A percentile compares a stretch with the other conserved stretches of the same genome.
Conservation (phyloP, 92 coral and sea anemone genomes). For the Galaxea fascicularis region DNA sequence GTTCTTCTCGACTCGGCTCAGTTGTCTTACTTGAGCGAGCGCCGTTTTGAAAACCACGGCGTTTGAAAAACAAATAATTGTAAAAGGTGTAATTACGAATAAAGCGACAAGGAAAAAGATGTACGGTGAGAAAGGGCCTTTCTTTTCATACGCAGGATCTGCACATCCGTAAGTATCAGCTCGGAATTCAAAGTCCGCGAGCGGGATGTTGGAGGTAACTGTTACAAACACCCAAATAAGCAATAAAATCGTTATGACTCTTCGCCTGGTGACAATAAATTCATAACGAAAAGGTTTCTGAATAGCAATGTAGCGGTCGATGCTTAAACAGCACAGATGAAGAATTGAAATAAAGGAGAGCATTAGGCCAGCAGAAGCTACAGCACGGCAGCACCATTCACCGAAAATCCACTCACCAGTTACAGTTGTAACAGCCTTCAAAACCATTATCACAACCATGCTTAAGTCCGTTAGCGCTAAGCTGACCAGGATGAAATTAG, state of each 20-base stretch:
- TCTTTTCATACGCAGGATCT: not conserved
- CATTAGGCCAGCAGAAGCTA: conserved; percentile 77
- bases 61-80: conserved; percentile 73
- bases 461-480: conserved; percentile 84
- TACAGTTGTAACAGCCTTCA: conserved; percentile 80
- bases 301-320: conserved; percentile 92
- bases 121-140: conserved; percentile 33
- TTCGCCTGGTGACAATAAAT: conserved; percentile 64
- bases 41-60: conserved; percentile 84
- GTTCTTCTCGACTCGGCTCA: conserved; percentile 68
- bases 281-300: conserved; percentile 80
- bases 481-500: conserved; percentile 81
- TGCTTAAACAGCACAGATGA: conserved; percentile 85
- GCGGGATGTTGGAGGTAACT: conserved; percentile 72
- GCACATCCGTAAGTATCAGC: conserved; percentile 88
- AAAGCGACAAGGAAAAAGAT: conserved; percentile 65
- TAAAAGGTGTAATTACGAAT: conserved; percentile 82
- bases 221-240: conserved; percentile 71
- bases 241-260: conserved; percentile 46
- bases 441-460: conserved; percentile 85
- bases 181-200: conserved; percentile 79
- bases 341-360: conserved; percentile 84
- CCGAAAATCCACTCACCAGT: conserved; percentile 89
- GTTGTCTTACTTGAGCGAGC: conserved; percentile 72
- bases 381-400: conserved; percentile 65